phyloP scores from a whole-genome alignment of 2,888 invertebrate genomes.

The Pseudococcus viburni region DNA sequence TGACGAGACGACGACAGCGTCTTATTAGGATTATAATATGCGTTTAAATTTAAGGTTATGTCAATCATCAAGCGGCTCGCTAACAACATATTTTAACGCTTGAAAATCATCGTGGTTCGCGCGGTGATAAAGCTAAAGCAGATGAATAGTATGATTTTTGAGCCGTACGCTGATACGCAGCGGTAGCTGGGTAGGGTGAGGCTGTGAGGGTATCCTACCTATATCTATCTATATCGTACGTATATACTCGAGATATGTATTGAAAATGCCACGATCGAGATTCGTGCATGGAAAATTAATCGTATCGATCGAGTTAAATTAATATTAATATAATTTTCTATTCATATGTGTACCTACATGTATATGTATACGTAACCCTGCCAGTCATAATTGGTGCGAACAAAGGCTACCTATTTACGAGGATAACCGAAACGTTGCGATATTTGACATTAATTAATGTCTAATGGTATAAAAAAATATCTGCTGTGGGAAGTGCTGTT shows the following conservation, averaged over 20 bases:
- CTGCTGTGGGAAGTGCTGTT: too few species aligned
- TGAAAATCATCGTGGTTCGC: not conserved
- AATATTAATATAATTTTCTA: conserved; percentile 1
- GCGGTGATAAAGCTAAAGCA: not conserved
- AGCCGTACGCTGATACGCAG: not conserved
- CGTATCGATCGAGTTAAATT: not conserved
- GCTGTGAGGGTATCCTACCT: not conserved
- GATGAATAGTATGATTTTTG: not conserved
- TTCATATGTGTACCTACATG: not conserved
- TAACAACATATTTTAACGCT: conserved; percentile 40
- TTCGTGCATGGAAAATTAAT: not conserved
- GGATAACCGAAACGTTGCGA: not conserved
- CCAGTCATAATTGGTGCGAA: not conserved
- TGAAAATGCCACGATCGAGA: not conserved
- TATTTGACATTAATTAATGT: not conserved
- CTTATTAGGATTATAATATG: conserved; percentile 30
- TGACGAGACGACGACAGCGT: not conserved
- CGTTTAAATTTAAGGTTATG: conserved; percentile 42
- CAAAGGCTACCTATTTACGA: not conserved
- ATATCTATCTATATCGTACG: not conserved
- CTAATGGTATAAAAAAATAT: too few species aligned
- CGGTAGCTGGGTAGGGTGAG: not conserved
- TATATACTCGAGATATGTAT: not conserved
- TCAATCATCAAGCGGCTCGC: conserved; percentile 12
- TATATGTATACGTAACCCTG: not conserved